Percentiles rank a stretch among this genome's conserved stretches.
phyloP scores from a whole-genome alignment of 2,797 vertebrate genomes.

The Eptatretus atami region DNA sequence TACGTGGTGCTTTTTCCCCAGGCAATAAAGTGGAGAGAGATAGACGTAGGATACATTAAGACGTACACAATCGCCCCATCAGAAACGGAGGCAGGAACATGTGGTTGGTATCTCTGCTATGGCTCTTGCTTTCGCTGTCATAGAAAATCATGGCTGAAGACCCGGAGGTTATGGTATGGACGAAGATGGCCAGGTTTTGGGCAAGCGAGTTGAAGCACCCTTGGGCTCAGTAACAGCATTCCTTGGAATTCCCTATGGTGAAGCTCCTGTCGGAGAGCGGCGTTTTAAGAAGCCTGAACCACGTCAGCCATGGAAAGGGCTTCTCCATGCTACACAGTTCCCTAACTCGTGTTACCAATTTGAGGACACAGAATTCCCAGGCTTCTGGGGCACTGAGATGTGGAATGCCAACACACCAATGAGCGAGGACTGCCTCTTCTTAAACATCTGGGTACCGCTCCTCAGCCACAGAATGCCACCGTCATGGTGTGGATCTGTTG shows the following conservation, averaged over 20 bases:
- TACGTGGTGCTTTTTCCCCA: no score
- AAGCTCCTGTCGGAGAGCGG: constrained; percentile 31
- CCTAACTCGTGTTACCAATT: constrained; percentile 38
- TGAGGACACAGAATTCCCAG: constrained; percentile 37
- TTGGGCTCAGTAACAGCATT: constrained; percentile 29
- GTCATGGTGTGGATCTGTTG: constrained; percentile 86
- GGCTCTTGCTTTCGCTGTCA: neutral
- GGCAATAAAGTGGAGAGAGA: no score
- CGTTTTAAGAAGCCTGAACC: constrained; percentile 38
- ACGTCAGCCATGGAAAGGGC: constrained; percentile 24
- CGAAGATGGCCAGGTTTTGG: constrained; percentile 25
- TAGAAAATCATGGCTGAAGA: constrained; percentile 12
- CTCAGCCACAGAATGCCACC: constrained; percentile 24
- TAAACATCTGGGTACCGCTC: constrained; percentile 49
- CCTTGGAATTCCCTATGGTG: constrained; percentile 46
- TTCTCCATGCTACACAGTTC: constrained; percentile 24
- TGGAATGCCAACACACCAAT: constrained; percentile 66
- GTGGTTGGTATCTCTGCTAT: constrained; percentile 10
- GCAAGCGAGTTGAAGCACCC: constrained; percentile 18
- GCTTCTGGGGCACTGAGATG: constrained; percentile 52
- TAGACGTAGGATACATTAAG: no score
- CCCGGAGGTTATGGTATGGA: constrained; percentile 22
- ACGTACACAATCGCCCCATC: no score
- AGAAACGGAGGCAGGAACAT: no score
- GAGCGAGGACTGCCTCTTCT: constrained; percentile 61